Conservation (phyloP, 1,140 invertebrate species). For the Chironomus tepperi region DNA sequence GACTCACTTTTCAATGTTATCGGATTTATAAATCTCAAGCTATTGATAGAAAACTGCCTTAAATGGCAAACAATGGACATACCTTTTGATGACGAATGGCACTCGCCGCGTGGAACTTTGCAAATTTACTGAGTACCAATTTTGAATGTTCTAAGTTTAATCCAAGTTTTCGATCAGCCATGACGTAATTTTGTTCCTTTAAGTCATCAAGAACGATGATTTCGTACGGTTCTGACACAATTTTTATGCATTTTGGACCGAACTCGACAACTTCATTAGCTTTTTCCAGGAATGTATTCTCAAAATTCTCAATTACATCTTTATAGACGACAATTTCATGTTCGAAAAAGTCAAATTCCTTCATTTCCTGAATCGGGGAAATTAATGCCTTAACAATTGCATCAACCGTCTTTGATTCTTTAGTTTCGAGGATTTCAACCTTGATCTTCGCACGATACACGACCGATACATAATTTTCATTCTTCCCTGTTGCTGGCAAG, state of each 20-base stretch:
- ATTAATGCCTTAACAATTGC: conserved; percentile 7
- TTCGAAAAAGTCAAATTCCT: background rate
- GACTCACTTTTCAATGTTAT: no score
- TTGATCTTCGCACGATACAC: background rate
- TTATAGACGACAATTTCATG: conserved; percentile 6
- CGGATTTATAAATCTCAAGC: background rate
- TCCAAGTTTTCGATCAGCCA: conserved; percentile 42
- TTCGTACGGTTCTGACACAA: conserved; percentile 31
- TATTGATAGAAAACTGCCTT: conserved; percentile 27
- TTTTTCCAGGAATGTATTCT: background rate
- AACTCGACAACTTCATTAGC: background rate
- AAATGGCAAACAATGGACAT: no score
- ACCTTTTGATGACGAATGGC: conserved; percentile 32
- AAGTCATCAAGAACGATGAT: conserved; percentile 44
- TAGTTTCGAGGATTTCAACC: background rate
- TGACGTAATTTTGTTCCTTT: conserved; percentile 40
- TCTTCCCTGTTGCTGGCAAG: background rate
- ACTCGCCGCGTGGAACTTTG: conserved; percentile 46
- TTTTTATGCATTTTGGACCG: background rate
- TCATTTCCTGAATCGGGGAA: background rate
- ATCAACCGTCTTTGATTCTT: background rate
- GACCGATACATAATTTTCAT: conserved; percentile 1
- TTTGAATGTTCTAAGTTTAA: conserved; percentile 42
- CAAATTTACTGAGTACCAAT: conserved; percentile 44
- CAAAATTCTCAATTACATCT: background rate